Percentiles rank a stretch among this genome's conserved stretches.
phyloP scores from a whole-genome alignment of 2,797 vertebrate species.

The Trachurus trachurus region DNA sequence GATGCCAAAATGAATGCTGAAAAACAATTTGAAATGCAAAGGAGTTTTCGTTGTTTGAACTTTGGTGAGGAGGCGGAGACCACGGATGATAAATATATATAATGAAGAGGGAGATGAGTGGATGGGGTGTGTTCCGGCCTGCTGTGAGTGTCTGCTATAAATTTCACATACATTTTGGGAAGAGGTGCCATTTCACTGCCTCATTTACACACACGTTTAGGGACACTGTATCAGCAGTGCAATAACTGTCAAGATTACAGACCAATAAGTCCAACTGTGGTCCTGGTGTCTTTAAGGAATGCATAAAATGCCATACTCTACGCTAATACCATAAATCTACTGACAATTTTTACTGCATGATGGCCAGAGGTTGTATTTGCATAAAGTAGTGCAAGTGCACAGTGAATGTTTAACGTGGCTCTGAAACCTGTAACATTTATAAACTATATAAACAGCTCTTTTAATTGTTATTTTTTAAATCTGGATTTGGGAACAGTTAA shows the following conservation, averaged over 20 bases:
- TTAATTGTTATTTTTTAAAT: not conserved
- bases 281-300: conserved; percentile 17
- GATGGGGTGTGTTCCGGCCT: not conserved
- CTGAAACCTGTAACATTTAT: not conserved
- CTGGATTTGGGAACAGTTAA: not conserved
- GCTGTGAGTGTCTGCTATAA: conserved; percentile 9
- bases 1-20: conserved; percentile 50
- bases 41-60: conserved; percentile 39
- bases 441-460: not conserved
- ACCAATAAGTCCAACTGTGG: conserved; percentile 4
- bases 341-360: conserved; percentile 6
- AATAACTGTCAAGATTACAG: conserved; percentile 20
- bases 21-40: conserved; percentile 57
- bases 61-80: conserved; percentile 9
- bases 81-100: conserved; percentile 2
- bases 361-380: conserved; percentile 1
- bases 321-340: conserved; percentile 6
- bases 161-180: not conserved
- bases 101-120: not conserved
- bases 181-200: not conserved
- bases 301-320: conserved; percentile 13
- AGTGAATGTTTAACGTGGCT: not conserved
- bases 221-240: not conserved
- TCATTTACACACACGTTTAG: not conserved
- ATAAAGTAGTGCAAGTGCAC: not conserved